A percentile compares a stretch with the other conserved stretches of the same genome.
phyloP scores from a whole-genome alignment of 2,888 invertebrate genomes.

The Caenorhabditis sp. region DNA sequence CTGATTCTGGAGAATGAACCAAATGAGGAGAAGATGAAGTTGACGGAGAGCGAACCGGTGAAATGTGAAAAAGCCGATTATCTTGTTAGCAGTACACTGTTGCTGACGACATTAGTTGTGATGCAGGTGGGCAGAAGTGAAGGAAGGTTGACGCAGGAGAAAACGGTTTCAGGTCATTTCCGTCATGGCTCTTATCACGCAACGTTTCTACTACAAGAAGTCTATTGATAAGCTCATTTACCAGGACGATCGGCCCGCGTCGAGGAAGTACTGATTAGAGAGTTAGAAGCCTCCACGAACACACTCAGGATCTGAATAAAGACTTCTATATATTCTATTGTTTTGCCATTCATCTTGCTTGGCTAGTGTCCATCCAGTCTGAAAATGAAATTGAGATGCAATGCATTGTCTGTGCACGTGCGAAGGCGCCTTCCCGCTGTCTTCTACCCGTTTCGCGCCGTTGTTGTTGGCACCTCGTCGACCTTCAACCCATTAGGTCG shows the following conservation, averaged over 20 bases:
- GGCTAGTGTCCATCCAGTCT: too few species aligned
- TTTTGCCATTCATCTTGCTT: too few species aligned
- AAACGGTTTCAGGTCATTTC: slow-evolving; percentile 32
- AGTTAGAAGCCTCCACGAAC: background rate
- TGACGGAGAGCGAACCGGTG: background rate
- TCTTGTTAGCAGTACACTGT: slow-evolving; percentile 14
- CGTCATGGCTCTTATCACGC: slow-evolving; percentile 41
- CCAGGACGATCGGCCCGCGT: slow-evolving; percentile 26
- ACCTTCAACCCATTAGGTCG: slow-evolving; percentile 46
- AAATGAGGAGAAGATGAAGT: slow-evolving; percentile 10
- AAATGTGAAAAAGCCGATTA: slow-evolving; percentile 17
- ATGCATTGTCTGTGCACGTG: background rate
- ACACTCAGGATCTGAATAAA: slow-evolving; percentile 8
- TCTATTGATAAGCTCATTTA: slow-evolving; percentile 31
- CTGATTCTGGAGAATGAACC: slow-evolving; percentile 45
- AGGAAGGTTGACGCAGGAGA: background rate
- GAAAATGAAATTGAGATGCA: background rate
- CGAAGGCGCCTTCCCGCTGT: background rate
- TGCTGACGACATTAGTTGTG: slow-evolving; percentile 29
- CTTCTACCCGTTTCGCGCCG: background rate
- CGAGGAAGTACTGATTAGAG: background rate
- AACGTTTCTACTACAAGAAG: slow-evolving; percentile 50
- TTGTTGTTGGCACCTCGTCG: background rate
- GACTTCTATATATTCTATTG: background rate
- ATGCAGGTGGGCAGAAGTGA: slow-evolving; percentile 17